Base-by-base conservation (phyloP, 2,797 vertebrate genomes). In the Anableps anableps region DNA sequence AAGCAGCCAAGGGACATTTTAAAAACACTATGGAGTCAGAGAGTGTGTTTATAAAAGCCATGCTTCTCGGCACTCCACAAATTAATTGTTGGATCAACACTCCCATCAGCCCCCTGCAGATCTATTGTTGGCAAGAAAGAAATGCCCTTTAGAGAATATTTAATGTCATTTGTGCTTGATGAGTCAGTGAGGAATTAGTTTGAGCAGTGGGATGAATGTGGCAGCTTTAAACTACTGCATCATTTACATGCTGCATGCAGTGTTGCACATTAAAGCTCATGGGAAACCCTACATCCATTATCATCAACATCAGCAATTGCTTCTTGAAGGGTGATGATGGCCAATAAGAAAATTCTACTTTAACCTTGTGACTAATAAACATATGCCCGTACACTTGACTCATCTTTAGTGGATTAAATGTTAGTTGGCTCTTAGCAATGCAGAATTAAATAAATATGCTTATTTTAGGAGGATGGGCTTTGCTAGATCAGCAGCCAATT, bases 61-160 rank as follows among this genome's bases (percentile, higher is more conserved):
- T n/a, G 82, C 76, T 78, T 84, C 66, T 76, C 72, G 71, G n/a
- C 70, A 71, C 47, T 47, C 77, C 38, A 55, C 53, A 81, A 88
- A 88, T 88, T 58, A 80, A 88, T 88, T 62, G 83, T 6, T 85
- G 70, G 41, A 82, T 88, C 79, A 89, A 89, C 82, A 84, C 74
- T 73, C 51, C 43, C n/a, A 88, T 77, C 72, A 86, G 68, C 83
- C 72, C 75, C 79, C 77, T 66, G 70, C 55, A 78, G 86, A 84
- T 86, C 68, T 86, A 85, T 87, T 88, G 81, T 89, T 87, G 78
- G 77, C 48, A 80, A 84, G 71, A 76, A 36, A 85, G n/a, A 83
- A 72, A 13, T 45, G 45, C 77, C 55, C 81, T 84, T 90, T 64
- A 80, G 75, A 88, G 84, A 85, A 83, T 43, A 82, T 88, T 82